phyloP scores from a whole-genome alignment of 2,797 vertebrate genomes.

The Microchirus variegatus region DNA sequence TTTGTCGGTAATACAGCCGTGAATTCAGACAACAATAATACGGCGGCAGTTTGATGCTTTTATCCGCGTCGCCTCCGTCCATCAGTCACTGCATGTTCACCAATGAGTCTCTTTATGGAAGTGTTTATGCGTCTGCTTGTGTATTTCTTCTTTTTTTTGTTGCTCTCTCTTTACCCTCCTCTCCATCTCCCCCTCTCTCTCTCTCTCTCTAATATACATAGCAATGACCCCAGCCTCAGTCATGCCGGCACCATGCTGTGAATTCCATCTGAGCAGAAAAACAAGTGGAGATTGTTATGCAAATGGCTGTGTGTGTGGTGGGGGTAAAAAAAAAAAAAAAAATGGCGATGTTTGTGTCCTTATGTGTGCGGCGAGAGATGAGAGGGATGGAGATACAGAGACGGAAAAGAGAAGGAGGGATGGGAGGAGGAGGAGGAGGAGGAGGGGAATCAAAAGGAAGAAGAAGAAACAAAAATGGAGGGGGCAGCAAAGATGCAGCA shows the following conservation, averaged over 20 bases:
- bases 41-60: slow-evolving; percentile 17
- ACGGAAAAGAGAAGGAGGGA: slow-evolving; percentile 17
- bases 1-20: slow-evolving; percentile 27
- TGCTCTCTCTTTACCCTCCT: slow-evolving; percentile 30
- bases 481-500: slow-evolving; percentile 43
- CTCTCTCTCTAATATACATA: slow-evolving; percentile 81
- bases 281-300: slow-evolving; percentile 89
- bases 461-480: slow-evolving; percentile 31
- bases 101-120: slow-evolving; percentile 60
- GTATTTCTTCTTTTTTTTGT: slow-evolving; percentile 43
- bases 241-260: slow-evolving; percentile 82
- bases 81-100: slow-evolving; percentile 41
- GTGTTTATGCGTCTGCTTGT: slow-evolving; percentile 57
- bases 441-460: slow-evolving; percentile 24
- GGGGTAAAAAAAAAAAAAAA: no score
- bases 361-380: slow-evolving; percentile 45
- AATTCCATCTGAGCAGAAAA: slow-evolving; percentile 89
- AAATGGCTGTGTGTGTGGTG: slow-evolving; percentile 81
- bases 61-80: slow-evolving; percentile 40
- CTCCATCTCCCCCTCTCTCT: slow-evolving; percentile 34
- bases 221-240: slow-evolving; percentile 83
- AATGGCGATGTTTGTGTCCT: slow-evolving; percentile 70
- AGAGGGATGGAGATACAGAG: slow-evolving; percentile 17
- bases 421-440: slow-evolving; percentile 8
- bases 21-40: slow-evolving; percentile 2